A percentile compares a stretch with the other conserved stretches of the same genome.
Conservation (phyloP, 2,888 invertebrate species). For the Calliscelio sp. region DNA sequence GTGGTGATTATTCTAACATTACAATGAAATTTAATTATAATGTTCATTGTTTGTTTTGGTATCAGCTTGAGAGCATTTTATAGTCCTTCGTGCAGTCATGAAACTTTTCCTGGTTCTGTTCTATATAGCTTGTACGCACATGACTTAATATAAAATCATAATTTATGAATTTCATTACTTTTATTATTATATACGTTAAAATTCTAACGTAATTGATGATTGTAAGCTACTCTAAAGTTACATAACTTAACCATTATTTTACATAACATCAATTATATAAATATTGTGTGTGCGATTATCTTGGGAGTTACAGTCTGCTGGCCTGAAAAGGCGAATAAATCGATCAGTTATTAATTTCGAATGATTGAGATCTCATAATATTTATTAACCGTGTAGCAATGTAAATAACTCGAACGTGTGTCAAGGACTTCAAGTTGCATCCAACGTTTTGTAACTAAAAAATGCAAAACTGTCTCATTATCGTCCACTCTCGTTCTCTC, state of each 20-base stretch:
- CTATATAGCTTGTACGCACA: no score
- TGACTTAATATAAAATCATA: background rate
- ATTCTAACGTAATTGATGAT: conserved; percentile 25
- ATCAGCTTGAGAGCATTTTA: background rate
- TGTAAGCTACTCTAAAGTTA: background rate
- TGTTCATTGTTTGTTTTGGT: background rate
- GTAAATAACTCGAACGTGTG: conserved; percentile 51
- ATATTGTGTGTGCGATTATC: background rate
- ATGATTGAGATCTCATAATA: conserved; percentile 31
- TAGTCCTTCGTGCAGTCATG: no score
- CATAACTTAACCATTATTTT: conserved; percentile 22
- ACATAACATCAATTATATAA: conserved; percentile 35
- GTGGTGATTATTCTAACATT: conserved; percentile 25
- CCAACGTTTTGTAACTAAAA: conserved; percentile 61
- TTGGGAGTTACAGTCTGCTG: background rate
- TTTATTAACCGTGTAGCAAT: conserved; percentile 46
- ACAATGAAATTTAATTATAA: conserved; percentile 17
- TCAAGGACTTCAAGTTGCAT: conserved; percentile 66
- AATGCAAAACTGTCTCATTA: conserved; percentile 61
- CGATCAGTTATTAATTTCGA: conserved; percentile 49
- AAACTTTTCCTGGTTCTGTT: no score
- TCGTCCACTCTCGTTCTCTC: conserved; percentile 30
- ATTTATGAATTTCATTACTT: background rate
- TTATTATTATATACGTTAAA: conserved; percentile 13
- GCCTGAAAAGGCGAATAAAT: conserved; percentile 10